Evolutionary conservation across 2,113 vertebrate species (phyloP).

Genomic region (Bungarus multicinctus): DNA sequence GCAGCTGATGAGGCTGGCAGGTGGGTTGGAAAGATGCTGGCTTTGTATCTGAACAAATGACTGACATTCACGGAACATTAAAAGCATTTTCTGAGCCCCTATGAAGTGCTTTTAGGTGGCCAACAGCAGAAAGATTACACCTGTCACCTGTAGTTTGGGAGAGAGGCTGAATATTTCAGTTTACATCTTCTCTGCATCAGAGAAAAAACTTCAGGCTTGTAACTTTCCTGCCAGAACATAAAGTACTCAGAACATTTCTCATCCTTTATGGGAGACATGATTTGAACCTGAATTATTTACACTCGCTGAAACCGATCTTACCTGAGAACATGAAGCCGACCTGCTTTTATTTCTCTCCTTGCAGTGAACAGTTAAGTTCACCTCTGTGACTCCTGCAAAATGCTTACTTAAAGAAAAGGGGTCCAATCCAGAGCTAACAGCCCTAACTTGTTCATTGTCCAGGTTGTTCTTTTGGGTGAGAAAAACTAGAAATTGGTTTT

Average conservation of each 20-base stretch:
- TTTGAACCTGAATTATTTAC: neutral
- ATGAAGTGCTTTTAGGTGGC: constrained; percentile 40
- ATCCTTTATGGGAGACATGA: neutral
- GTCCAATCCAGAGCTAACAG: neutral
- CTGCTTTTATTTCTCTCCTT: neutral
- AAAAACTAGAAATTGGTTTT: neutral
- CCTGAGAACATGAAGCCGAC: neutral
- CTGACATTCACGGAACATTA: constrained; percentile 23
- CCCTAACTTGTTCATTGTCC: neutral
- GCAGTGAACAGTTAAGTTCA: neutral
- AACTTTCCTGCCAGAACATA: neutral
- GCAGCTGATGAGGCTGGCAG: neutral
- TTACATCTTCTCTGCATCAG: neutral
- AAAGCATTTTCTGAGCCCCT: constrained; percentile 18
- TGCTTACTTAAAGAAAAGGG: accelerated
- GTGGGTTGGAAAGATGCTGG: neutral
- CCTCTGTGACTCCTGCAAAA: neutral
- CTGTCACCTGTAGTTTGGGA: constrained; percentile 25
- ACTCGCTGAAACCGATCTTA: neutral
- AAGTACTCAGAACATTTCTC: neutral
- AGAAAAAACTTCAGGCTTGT: neutral
- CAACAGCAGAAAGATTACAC: constrained; percentile 23
- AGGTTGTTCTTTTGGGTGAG: neutral
- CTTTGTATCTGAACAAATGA: neutral
- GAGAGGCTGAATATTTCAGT: constrained; percentile 18